Evolutionary conservation across 1,140 invertebrate genomes (phyloP).

Genomic region (Achatina immaculata): DNA sequence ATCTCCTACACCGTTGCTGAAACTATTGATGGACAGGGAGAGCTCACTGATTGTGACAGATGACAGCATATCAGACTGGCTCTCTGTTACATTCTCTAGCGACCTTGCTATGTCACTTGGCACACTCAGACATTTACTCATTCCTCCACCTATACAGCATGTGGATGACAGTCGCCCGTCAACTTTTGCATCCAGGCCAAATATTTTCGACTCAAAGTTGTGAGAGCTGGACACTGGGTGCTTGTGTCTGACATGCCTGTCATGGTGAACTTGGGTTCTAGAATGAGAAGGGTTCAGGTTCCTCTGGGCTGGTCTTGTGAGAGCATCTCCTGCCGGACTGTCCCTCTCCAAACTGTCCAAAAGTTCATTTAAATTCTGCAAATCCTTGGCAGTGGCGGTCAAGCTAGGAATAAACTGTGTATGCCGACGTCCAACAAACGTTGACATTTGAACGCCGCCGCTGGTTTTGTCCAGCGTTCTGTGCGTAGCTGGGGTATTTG

Average conservation of each 20-base stretch:
- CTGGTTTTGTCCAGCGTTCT: not conserved
- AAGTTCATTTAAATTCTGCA: constrained; percentile 29
- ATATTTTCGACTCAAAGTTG: not conserved
- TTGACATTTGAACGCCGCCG: not conserved
- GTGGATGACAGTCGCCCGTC: not conserved
- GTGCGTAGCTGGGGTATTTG: not conserved
- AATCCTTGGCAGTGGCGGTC: not conserved
- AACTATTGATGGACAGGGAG: constrained; percentile 61
- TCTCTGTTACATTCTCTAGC: constrained; percentile 61
- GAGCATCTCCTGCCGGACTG: not conserved
- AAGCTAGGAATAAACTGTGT: constrained; percentile 39
- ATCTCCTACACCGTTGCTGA: constrained; percentile 39
- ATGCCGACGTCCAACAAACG: constrained; percentile 34
- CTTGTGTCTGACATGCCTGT: not conserved
- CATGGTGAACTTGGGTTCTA: not conserved
- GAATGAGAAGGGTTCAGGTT: no score
- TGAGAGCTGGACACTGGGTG: not conserved
- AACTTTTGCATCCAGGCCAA: not conserved
- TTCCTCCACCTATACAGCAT: constrained; percentile 34
- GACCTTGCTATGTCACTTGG: constrained; percentile 66
- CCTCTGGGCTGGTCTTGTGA: not conserved
- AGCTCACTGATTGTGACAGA: constrained; percentile 66
- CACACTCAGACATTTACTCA: constrained; percentile 66
- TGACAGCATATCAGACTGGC: constrained; percentile 60
- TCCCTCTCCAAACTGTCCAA: constrained; percentile 25